Evolutionary conservation across 1,140 invertebrate species (phyloP).

Genomic region (Pachypsylla venusta): DNA sequence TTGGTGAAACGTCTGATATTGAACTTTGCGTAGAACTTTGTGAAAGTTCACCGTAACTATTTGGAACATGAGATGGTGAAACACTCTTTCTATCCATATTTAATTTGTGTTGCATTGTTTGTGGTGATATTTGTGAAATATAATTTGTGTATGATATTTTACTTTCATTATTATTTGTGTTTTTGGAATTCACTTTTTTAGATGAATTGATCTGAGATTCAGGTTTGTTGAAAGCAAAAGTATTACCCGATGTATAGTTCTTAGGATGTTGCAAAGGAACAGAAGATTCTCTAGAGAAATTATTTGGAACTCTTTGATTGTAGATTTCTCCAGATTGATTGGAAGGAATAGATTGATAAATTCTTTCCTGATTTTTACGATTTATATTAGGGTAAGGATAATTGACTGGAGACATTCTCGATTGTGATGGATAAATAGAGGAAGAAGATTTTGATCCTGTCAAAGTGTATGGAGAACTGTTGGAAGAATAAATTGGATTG

Average conservation of each 20-base stretch:
- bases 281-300: not conserved
- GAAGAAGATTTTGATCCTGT: not conserved
- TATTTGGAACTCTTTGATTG: too few species aligned
- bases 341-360: not conserved
- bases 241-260: too few species aligned
- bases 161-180: too few species aligned
- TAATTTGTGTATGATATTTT: conserved; percentile 1
- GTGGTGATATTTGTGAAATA: conserved; percentile 3
- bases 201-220: too few species aligned
- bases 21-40: conserved; percentile 6
- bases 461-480: not conserved
- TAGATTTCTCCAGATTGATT: not conserved
- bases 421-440: not conserved
- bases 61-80: not conserved
- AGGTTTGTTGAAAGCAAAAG: too few species aligned
- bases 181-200: too few species aligned
- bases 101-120: not conserved
- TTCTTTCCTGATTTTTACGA: not conserved
- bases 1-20: not conserved
- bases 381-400: not conserved
- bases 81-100: not conserved
- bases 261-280: not conserved
- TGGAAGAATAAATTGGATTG: not conserved
- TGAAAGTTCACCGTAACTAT: not conserved
- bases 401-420: not conserved